Percentiles rank a stretch among this genome's conserved stretches.
These are phyloP conservation scores for Catharus minimus DNA, from an alignment of 2,113 vertebrate genomes.

Conservation along the genomic window DNA sequence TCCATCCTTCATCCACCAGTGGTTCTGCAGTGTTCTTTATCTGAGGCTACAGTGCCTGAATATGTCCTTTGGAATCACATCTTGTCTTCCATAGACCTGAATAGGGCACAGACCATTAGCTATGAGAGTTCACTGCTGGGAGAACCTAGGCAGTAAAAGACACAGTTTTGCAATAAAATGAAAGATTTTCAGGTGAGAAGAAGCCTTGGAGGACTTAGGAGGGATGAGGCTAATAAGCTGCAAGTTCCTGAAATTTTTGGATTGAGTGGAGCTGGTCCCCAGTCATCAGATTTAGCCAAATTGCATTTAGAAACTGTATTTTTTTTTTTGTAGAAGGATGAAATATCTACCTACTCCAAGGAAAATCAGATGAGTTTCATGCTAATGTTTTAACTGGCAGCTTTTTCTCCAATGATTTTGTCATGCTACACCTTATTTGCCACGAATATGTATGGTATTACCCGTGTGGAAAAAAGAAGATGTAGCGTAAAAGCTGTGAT, in stretches of 20 bases:
- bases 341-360: neutral
- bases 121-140: neutral
- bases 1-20: neutral
- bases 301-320: neutral
- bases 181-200: neutral
- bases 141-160: neutral
- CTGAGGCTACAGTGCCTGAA: neutral
- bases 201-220: neutral
- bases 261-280: neutral
- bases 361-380: neutral
- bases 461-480: neutral
- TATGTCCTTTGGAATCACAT: neutral
- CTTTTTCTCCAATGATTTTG: neutral
- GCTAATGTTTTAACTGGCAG: neutral
- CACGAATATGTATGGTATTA: neutral
- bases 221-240: neutral
- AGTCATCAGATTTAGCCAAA: neutral
- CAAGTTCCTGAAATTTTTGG: neutral
- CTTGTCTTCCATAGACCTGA: neutral
- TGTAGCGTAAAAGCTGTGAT: neutral
- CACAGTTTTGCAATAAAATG: neutral
- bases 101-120: neutral
- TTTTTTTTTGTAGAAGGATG: neutral
- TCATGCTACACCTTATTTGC: neutral
- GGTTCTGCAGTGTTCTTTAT: neutral